A percentile compares a stretch with the other conserved stretches of the same genome.
phyloP scores from a whole-genome alignment of 2,888 invertebrate genomes.

The Gerris lacustris region DNA sequence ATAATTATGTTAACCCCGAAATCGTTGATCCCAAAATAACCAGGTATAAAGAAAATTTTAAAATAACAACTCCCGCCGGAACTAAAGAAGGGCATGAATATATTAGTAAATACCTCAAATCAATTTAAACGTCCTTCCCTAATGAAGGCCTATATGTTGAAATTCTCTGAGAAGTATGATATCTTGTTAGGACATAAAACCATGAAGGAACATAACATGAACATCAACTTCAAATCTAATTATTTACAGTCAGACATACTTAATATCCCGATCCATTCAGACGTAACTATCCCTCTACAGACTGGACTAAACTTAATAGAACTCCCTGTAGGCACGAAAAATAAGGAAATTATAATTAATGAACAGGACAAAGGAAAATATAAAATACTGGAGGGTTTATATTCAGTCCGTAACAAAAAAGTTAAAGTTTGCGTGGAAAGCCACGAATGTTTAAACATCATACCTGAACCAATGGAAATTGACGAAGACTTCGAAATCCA shows the following conservation, averaged over 20 bases:
- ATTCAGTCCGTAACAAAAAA: neutral
- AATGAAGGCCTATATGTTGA: neutral
- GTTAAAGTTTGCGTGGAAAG: neutral
- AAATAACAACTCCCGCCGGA: slow-evolving; percentile 12
- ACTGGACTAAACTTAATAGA: slow-evolving; percentile 6
- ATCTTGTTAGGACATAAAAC: slow-evolving; percentile 3
- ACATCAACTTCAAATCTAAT: neutral
- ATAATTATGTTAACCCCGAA: slow-evolving; percentile 9
- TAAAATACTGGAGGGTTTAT: slow-evolving; percentile 4
- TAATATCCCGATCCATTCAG: slow-evolving; percentile 2
- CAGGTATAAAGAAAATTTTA: slow-evolving; percentile 11
- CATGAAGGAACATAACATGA: neutral
- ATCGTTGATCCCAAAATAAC: neutral
- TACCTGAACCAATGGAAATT: slow-evolving; percentile 7
- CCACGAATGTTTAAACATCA: slow-evolving; percentile 5
- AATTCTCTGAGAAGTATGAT: neutral
- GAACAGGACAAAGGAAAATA: slow-evolving; percentile 8
- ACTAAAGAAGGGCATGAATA: neutral
- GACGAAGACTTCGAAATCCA: slow-evolving; percentile 4
- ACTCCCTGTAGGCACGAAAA: slow-evolving; percentile 2
- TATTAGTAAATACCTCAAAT: neutral
- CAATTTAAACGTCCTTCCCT: neutral
- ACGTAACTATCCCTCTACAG: neutral
- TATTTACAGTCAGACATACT: neutral
- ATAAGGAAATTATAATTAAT: slow-evolving; percentile 8